These are phyloP conservation scores for Drosophila novamexicana DNA, from an alignment of 1,140 invertebrate genomes.

Conservation along the genomic window DNA sequence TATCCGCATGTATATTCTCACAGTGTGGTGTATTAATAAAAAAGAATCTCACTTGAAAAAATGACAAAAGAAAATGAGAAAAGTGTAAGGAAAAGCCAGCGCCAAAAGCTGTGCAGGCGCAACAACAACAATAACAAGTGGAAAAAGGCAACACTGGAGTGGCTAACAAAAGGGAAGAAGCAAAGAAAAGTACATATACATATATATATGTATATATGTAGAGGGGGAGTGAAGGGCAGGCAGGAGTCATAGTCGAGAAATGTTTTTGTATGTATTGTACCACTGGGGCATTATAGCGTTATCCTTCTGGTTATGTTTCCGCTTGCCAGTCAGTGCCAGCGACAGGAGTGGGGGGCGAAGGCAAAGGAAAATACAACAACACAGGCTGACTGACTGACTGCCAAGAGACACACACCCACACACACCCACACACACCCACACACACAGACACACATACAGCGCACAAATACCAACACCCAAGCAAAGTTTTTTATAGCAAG, in stretches of 20 bases:
- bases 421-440: conserved; percentile 34
- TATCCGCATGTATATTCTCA: neutral
- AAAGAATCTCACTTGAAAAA: conserved; percentile 31
- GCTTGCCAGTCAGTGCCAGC: conserved; percentile 66
- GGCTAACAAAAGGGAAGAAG: conserved; percentile 35
- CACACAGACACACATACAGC: conserved; percentile 16
- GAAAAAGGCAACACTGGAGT: conserved; percentile 50
- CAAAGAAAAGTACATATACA: conserved; percentile 6
- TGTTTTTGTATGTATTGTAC: conserved; percentile 71
- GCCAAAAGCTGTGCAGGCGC: conserved; percentile 38
- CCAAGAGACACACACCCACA: conserved; percentile 64
- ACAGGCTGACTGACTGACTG: conserved; percentile 80
- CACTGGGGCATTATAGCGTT: conserved; percentile 83
- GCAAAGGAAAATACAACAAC: conserved; percentile 53
- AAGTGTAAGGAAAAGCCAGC: conserved; percentile 36
- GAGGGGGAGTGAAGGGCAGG: neutral
- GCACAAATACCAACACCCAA: conserved; percentile 64
- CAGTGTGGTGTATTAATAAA: conserved; percentile 14
- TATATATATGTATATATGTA: neutral
- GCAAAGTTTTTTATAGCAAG: conserved; percentile 71
- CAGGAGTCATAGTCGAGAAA: conserved; percentile 48
- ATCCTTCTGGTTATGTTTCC: conserved; percentile 83
- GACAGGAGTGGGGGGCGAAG: conserved; percentile 11
- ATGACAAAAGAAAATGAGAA: conserved; percentile 17
- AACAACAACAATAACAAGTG: conserved; percentile 30